Conservation (phyloP, 2,888 invertebrate genomes). For the Himalopsyche tibetana region DNA sequence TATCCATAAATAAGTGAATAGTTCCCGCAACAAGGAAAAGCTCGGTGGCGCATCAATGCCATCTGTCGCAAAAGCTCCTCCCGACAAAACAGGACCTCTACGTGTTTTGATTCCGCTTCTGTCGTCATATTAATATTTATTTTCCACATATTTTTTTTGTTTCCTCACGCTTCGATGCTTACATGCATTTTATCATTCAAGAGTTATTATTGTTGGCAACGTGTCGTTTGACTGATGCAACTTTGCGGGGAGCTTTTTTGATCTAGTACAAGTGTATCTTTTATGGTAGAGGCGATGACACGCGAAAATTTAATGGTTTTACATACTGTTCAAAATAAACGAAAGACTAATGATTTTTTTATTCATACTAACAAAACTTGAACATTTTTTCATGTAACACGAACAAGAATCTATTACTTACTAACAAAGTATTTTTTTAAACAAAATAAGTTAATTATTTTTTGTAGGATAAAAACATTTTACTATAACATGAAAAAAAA, state of each 20-base stretch:
- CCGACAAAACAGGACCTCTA: background rate
- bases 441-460: too few species aligned
- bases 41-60: conserved; percentile 27
- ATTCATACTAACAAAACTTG: background rate
- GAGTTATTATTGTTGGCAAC: conserved; percentile 52
- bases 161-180: conserved; percentile 51
- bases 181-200: conserved; percentile 32
- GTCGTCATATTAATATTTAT: conserved; percentile 61
- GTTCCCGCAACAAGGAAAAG: conserved; percentile 33
- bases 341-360: background rate
- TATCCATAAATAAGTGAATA: conserved; percentile 36
- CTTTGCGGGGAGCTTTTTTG: conserved; percentile 7
- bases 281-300: conserved; percentile 39
- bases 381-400: background rate
- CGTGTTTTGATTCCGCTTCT: conserved; percentile 63
- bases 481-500: too few species aligned
- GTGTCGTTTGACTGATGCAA: background rate
- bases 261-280: background rate
- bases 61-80: conserved; percentile 51
- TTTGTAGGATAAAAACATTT: too few species aligned
- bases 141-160: conserved; percentile 53
- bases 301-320: conserved; percentile 13
- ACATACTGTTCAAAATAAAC: background rate
- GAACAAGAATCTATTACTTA: too few species aligned
- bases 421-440: too few species aligned